Evolutionary conservation across 2,888 invertebrate species (phyloP).

Genomic region (Cheilosia vernalis): DNA sequence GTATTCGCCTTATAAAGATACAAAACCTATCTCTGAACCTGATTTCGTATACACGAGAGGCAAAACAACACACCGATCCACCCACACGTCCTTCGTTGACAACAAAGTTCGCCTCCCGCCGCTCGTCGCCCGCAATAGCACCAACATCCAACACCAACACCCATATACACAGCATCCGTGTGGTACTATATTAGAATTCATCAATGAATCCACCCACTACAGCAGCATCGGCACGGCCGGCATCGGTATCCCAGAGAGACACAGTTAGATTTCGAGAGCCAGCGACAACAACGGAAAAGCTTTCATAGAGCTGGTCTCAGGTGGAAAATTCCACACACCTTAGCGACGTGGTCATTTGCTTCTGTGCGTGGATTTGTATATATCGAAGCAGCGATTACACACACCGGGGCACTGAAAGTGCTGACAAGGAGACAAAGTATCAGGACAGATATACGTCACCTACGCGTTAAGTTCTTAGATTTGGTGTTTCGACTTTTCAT

Average conservation of each 20-base stretch:
- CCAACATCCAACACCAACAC: conserved; percentile 7
- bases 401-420: conserved; percentile 44
- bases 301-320: conserved; percentile 6
- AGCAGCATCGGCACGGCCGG: not conserved
- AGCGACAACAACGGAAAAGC: not conserved
- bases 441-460: conserved; percentile 46
- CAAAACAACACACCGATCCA: conserved; percentile 60
- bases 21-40: conserved; percentile 45
- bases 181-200: conserved; percentile 43
- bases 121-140: conserved; percentile 18
- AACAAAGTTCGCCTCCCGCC: conserved; percentile 21
- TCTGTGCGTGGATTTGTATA: conserved; percentile 14
- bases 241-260: conserved; percentile 29
- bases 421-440: conserved; percentile 55
- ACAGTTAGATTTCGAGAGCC: conserved; percentile 15
- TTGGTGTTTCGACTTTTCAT: not conserved
- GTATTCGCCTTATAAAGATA: conserved; percentile 57
- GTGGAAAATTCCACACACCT: conserved; percentile 41
- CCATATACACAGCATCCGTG: not conserved
- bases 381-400: not conserved
- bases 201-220: conserved; percentile 72
- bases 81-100: conserved; percentile 61
- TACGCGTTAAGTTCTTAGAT: conserved; percentile 29
- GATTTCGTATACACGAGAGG: conserved; percentile 31
- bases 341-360: not conserved